Evolutionary conservation across 30 jellyfish, hydroid and myxozoan species (phyloP), one percentile per base, ranked within the genome.

Genomic region (Aurelia aurita): DNA sequence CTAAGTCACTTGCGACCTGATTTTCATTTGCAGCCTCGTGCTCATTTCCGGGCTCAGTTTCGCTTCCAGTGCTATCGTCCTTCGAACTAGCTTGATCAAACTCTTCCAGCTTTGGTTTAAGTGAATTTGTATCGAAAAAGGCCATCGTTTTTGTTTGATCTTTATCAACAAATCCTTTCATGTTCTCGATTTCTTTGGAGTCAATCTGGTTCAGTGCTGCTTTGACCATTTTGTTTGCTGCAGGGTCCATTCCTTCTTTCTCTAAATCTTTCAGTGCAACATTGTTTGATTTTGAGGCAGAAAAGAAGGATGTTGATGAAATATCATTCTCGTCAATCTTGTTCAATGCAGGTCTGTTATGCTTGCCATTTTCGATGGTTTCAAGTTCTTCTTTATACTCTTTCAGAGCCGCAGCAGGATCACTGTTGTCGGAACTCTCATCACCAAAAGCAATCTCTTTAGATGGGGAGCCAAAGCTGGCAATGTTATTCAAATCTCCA

Each of bases 291-390:
- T 83, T 70, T 29, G 93, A 72, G 20, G 87, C 93, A 25, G 93
- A 69, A 61, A 83, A 70, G 63, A 83, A 83, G 21, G 93, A 59
- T 34, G 93, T 83, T 35, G 93, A 83, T 19, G 93, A 83, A 23
- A 83, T 60, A 6, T 58, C 93, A 26, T 83, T 83, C 72, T 83
- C 93, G 44, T 83, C 76, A 16, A 83, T 83, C 27, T 83, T 83
- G 18, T 70, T 83, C 62, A 68, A 32, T 19, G 55, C 39, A 2
- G 73, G 84, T 8, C 16, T 39, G 10, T 13, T 49, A 12, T 26
- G 53, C 19, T 27, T 21, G 58, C 60, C 60, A 28, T n/a, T 25
- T 22, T 72, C 53, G 2, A 15, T 1, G 2, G 47, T 26, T 15
- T n/a, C 32, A 12, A 15, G 10, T 23, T 75, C 75, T 58, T 25